Evolutionary conservation across 2,113 vertebrate species (phyloP).

Genomic region (Spilogale gracilis): DNA sequence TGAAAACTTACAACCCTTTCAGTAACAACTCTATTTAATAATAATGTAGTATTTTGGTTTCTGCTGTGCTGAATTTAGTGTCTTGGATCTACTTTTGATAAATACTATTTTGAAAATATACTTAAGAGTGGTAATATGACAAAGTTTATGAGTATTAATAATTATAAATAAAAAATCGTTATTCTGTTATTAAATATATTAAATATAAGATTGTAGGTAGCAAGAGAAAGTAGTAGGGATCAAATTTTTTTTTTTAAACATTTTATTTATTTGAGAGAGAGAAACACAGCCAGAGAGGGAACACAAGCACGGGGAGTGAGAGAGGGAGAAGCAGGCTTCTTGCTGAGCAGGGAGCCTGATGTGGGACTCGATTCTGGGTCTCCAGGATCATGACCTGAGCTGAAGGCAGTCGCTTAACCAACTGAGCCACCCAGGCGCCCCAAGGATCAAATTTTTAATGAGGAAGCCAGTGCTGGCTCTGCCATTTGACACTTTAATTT

Average conservation of each 20-base stretch:
- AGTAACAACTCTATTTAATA: slow-evolving; percentile 29
- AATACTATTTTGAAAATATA: slow-evolving; percentile 15
- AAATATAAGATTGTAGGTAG: slow-evolving; percentile 46
- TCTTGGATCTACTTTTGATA: not conserved
- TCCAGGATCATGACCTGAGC: too few species aligned
- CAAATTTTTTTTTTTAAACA: not conserved
- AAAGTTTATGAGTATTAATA: slow-evolving; percentile 1
- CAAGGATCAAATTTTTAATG: slow-evolving; percentile 10
- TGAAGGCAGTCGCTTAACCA: too few species aligned
- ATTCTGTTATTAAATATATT: slow-evolving; percentile 10
- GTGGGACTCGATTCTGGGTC: too few species aligned
- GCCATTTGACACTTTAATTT: slow-evolving; percentile 43
- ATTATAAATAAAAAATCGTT: slow-evolving; percentile 28
- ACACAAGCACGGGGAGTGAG: too few species aligned
- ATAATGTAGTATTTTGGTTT: slow-evolving; percentile 22
- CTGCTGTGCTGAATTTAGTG: slow-evolving; percentile 10
- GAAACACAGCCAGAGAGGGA: too few species aligned
- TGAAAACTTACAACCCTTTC: not conserved
- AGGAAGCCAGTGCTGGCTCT: slow-evolving; percentile 5
- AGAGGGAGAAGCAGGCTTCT: too few species aligned
- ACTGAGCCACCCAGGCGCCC: too few species aligned
- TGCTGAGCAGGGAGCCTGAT: too few species aligned
- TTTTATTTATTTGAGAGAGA: too few species aligned
- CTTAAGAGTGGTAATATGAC: not conserved
- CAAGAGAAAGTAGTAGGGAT: slow-evolving; percentile 4